Percentiles rank a stretch among this genome's conserved stretches.
Evolutionary conservation across 2,797 vertebrate genomes (phyloP).

Genomic region (Pseudochirops corinnae): DNA sequence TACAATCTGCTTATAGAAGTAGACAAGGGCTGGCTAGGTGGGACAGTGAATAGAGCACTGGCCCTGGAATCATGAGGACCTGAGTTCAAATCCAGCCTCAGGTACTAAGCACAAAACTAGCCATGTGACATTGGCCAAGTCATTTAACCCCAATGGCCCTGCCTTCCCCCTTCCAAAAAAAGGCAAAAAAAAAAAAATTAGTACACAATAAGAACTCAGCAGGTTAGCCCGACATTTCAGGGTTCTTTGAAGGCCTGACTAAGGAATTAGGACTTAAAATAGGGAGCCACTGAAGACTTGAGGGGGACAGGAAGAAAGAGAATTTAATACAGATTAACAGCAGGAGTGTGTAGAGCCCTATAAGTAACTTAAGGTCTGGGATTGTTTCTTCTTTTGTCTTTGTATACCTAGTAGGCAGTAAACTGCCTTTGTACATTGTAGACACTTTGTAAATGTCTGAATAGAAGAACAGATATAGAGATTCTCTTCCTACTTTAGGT

Average conservation of each 20-base stretch:
- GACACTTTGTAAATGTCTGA: not conserved
- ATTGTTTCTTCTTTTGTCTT: not conserved
- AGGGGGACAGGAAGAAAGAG: not conserved
- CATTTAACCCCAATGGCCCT: too few species aligned
- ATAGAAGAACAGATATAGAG: not conserved
- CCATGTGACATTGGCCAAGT: too few species aligned
- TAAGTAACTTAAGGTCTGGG: not conserved
- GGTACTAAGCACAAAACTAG: too few species aligned
- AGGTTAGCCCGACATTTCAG: not conserved
- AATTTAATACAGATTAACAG: not conserved
- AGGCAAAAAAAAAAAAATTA: too few species aligned
- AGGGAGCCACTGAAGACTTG: not conserved
- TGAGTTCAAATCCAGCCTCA: too few species aligned
- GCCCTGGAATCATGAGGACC: too few species aligned
- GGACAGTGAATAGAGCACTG: too few species aligned
- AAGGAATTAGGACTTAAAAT: not conserved
- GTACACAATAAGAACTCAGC: not conserved
- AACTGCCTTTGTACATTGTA: not conserved
- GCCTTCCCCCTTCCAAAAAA: too few species aligned
- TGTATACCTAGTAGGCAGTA: not conserved
- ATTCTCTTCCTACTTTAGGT: not conserved
- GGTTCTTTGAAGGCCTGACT: not conserved
- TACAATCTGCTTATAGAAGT: not conserved
- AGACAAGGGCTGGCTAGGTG: not conserved
- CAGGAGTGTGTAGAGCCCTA: not conserved